These are phyloP conservation scores for Typhlichthys subterraneus DNA, from an alignment of 2,797 vertebrate species.

Conservation along the genomic window DNA sequence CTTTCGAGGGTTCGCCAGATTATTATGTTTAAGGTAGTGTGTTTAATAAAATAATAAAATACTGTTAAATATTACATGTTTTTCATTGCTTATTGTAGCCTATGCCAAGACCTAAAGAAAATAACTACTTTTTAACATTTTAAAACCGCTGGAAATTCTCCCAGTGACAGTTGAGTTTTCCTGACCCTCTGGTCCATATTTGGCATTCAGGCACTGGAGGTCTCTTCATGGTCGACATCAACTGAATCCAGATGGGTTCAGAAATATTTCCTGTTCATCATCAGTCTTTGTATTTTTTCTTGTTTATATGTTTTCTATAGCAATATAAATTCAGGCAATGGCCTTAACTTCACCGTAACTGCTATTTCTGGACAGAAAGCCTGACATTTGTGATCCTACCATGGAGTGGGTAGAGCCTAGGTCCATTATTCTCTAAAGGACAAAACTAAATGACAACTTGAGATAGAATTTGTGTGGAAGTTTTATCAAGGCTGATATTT, in stretches of 20 bases:
- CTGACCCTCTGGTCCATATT: slow-evolving; percentile 87
- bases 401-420: slow-evolving; percentile 71
- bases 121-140: no score
- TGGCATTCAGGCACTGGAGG: slow-evolving; percentile 82
- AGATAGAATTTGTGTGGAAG: slow-evolving; percentile 37
- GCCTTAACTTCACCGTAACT: slow-evolving; percentile 81
- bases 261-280: slow-evolving; percentile 67
- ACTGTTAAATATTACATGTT: no score
- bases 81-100: no score
- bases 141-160: slow-evolving; percentile 63
- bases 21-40: no score
- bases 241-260: slow-evolving; percentile 89
- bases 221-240: slow-evolving; percentile 81
- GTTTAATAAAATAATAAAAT: no score
- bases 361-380: slow-evolving; percentile 67
- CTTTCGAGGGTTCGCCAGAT: no score
- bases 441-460: slow-evolving; percentile 60
- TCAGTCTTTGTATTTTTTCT: slow-evolving; percentile 61
- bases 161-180: slow-evolving; percentile 91
- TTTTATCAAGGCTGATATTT: slow-evolving; percentile 12
- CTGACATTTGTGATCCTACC: slow-evolving; percentile 71
- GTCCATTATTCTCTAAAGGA: slow-evolving; percentile 63
- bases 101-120: no score
- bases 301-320: slow-evolving; percentile 73
- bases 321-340: slow-evolving; percentile 73